phyloP scores from a whole-genome alignment of 2,113 vertebrate genomes.

The Ptilonorhynchus violaceus region DNA sequence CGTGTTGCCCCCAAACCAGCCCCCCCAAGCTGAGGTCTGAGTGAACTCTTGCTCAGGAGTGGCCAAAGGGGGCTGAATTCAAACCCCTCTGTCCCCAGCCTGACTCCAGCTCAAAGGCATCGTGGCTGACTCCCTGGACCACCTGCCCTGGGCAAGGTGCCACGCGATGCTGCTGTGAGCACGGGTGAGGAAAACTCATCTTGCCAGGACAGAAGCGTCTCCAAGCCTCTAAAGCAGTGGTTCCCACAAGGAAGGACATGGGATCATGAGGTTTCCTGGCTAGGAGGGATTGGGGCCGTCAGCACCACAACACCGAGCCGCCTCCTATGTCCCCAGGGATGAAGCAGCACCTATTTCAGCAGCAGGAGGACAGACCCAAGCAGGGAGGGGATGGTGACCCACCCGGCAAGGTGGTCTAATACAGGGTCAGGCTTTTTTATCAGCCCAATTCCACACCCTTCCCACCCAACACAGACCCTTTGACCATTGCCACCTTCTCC shows the following conservation, averaged over 20 bases:
- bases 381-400: not conserved
- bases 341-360: not conserved
- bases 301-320: not conserved
- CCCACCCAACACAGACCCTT: not conserved
- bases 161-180: not conserved
- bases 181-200: not conserved
- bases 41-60: not conserved
- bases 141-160: not conserved
- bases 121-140: not conserved
- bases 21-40: not conserved
- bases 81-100: not conserved
- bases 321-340: not conserved
- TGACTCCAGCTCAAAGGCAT: not conserved
- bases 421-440: not conserved
- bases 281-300: not conserved
- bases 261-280: rapidly evolving
- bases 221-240: not conserved
- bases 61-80: not conserved
- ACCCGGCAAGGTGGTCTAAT: not conserved
- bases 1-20: not conserved
- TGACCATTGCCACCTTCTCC: not conserved
- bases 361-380: not conserved
- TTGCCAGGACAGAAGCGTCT: not conserved
- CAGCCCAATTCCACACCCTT: not conserved
- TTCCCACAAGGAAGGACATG: not conserved